These are phyloP conservation scores for Byasa hedistus DNA, from an alignment of 2,888 invertebrate genomes.

Conservation along the genomic window DNA sequence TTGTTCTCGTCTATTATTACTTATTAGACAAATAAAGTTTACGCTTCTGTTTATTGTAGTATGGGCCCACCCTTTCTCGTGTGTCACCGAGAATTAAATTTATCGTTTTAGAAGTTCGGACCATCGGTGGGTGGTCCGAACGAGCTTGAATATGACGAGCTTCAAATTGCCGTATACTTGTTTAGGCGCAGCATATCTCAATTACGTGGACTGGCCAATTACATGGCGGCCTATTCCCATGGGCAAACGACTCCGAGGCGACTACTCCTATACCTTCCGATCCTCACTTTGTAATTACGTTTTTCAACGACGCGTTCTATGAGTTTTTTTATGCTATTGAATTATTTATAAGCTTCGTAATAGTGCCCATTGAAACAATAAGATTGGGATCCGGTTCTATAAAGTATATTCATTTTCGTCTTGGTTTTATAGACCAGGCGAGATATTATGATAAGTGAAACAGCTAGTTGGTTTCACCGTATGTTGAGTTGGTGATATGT, in stretches of 20 bases:
- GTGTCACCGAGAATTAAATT: constrained; percentile 1
- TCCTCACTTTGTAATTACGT: constrained; percentile 26
- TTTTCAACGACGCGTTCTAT: constrained; percentile 35
- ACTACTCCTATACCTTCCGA: constrained; percentile 30
- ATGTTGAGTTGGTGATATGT: constrained; percentile 22
- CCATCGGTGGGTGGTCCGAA: constrained; percentile 55
- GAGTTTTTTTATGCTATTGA: constrained; percentile 47
- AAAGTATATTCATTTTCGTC: constrained; percentile 39
- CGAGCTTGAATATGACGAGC: constrained; percentile 46
- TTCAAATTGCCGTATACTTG: constrained; percentile 57
- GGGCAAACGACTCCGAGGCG: constrained; percentile 39
- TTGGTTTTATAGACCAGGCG: constrained; percentile 20
- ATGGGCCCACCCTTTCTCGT: neutral
- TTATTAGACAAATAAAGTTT: neutral
- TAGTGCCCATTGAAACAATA: constrained; percentile 39
- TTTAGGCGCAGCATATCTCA: constrained; percentile 57
- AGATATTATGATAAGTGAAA: constrained; percentile 31
- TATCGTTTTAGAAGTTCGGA: constrained; percentile 34
- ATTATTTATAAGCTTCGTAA: constrained; percentile 48
- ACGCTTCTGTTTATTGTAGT: neutral
- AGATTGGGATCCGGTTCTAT: constrained; percentile 46
- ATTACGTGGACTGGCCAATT: constrained; percentile 58
- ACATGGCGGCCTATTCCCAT: constrained; percentile 58
- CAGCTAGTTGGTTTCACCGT: constrained; percentile 17
- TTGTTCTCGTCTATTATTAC: neutral